phyloP scores from a whole-genome alignment of 2,797 vertebrate genomes.

The Hemitrygon akajei region DNA sequence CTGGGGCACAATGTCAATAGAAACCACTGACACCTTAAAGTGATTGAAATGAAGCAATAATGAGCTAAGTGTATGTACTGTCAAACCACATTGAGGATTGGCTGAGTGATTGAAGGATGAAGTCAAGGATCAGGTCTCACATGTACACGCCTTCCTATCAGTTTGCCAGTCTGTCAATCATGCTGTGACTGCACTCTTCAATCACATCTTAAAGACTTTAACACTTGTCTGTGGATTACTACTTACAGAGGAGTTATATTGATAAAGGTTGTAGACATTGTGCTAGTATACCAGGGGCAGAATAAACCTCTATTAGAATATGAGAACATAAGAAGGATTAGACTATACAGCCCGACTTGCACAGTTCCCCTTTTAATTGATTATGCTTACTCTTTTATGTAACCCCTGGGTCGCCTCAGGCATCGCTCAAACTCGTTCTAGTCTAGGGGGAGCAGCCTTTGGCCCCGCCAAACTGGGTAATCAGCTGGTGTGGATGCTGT shows the following conservation, averaged over 20 bases:
- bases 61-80: not conserved
- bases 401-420: no score
- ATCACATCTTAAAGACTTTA: not conserved
- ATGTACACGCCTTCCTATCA: not conserved
- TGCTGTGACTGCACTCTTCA: conserved; percentile 4
- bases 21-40: not conserved
- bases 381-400: no score
- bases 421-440: no score
- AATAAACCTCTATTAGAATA: no score
- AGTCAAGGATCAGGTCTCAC: not conserved
- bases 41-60: conserved; percentile 33
- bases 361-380: no score
- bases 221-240: not conserved
- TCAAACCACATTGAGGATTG: not conserved
- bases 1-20: not conserved
- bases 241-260: no score
- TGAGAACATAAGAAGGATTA: no score
- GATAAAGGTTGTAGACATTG: not conserved
- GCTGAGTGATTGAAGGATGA: not conserved
- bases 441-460: no score
- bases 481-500: no score
- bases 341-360: no score
- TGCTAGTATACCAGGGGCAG: no score
- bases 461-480: no score
- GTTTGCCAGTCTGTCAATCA: conserved; percentile 1